A percentile compares a stretch with the other conserved stretches of the same genome.
Evolutionary conservation across 2,888 invertebrate genomes (phyloP).

Genomic region (Lasius fuliginosus): DNA sequence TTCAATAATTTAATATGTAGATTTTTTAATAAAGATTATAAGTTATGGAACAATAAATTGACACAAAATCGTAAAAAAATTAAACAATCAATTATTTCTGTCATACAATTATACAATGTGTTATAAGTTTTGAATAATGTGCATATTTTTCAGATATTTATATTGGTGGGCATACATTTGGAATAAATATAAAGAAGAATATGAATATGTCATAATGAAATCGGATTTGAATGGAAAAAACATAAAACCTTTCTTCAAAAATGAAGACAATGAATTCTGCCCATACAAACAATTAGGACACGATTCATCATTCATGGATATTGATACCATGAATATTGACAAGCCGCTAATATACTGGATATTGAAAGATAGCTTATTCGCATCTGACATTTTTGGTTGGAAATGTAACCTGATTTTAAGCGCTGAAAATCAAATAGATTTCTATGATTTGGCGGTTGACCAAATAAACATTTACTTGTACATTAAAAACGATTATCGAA

Average conservation of each 20-base stretch:
- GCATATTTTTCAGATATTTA: constrained; percentile 87
- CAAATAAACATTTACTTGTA: constrained; percentile 83
- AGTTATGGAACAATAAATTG: background rate
- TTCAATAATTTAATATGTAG: too few species aligned
- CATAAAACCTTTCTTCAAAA: constrained; percentile 88
- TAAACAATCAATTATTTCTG: background rate
- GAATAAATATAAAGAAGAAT: constrained; percentile 79
- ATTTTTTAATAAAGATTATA: too few species aligned
- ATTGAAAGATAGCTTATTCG: constrained; percentile 89
- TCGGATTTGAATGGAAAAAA: constrained; percentile 88
- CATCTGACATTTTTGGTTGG: constrained; percentile 90
- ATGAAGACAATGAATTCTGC: constrained; percentile 87
- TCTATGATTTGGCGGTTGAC: constrained; percentile 89
- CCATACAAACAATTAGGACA: constrained; percentile 87
- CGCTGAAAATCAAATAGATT: constrained; percentile 85
- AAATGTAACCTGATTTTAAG: constrained; percentile 87
- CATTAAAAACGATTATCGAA: constrained; percentile 88
- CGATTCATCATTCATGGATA: constrained; percentile 88
- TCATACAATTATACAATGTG: background rate
- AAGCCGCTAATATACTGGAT: constrained; percentile 86
- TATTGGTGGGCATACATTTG: constrained; percentile 90
- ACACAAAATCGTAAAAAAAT: background rate
- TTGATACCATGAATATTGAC: constrained; percentile 89
- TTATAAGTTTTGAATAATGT: background rate
- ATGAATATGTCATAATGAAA: constrained; percentile 88